These are phyloP conservation scores for Podarcis raffonei DNA, from an alignment of 2,113 vertebrate species.

Conservation along the genomic window DNA sequence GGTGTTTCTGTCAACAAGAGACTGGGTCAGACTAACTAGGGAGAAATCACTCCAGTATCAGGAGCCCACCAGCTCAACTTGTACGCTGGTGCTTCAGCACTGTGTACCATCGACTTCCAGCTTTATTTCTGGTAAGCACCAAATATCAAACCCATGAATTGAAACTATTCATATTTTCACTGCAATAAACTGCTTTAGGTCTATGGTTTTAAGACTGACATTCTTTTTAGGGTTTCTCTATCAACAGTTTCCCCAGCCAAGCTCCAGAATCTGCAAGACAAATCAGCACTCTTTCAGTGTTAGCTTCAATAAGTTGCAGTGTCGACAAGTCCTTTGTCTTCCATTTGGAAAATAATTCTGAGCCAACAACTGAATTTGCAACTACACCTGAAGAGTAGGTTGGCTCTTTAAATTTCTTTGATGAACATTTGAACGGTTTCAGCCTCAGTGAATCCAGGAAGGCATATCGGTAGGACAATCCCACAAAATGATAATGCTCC, in stretches of 20 bases:
- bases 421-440: constrained; percentile 9
- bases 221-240: not conserved
- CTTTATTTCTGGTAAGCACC: not conserved
- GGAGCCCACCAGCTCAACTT: not conserved
- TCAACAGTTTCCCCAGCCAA: not conserved
- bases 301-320: not conserved
- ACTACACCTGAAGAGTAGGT: not conserved
- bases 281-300: not conserved
- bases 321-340: not conserved
- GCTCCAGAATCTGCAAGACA: not conserved
- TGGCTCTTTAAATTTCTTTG: not conserved
- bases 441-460: not conserved
- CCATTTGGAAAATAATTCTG: not conserved
- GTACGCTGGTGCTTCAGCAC: not conserved
- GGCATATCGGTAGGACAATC: no score
- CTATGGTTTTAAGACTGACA: not conserved
- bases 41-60: no score
- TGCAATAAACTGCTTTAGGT: not conserved
- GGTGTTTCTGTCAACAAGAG: no score
- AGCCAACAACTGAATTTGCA: not conserved
- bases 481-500: not conserved
- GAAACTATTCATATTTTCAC: not conserved
- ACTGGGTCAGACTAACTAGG: no score
- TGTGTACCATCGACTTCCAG: not conserved
- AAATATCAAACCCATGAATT: not conserved